Evolutionary conservation across 2,797 vertebrate species (phyloP).

Genomic region (Myotis daubentonii): DNA sequence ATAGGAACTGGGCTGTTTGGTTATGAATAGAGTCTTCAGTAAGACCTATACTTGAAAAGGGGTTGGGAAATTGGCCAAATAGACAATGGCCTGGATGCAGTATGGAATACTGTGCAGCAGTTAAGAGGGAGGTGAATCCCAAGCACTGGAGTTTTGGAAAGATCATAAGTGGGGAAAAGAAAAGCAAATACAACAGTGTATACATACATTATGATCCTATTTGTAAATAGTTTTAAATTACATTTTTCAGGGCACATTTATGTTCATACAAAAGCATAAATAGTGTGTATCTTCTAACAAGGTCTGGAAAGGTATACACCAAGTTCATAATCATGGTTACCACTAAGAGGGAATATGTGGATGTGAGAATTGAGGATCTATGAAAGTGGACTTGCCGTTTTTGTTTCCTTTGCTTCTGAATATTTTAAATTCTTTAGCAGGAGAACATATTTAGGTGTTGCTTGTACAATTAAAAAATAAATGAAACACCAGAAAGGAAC

Average conservation of each 20-base stretch:
- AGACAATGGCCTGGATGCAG: neutral
- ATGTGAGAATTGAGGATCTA: neutral
- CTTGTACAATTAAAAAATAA: slow-evolving; percentile 19
- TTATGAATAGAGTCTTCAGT: neutral
- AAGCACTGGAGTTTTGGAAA: neutral
- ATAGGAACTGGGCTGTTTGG: neutral
- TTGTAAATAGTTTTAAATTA: neutral
- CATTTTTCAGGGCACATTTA: neutral
- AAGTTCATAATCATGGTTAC: neutral
- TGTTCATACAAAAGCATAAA: neutral
- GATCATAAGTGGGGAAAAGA: neutral
- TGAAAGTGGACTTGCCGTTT: neutral
- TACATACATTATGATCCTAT: neutral
- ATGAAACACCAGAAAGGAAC: neutral
- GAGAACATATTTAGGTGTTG: slow-evolving; percentile 12
- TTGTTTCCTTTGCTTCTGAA: slow-evolving; percentile 26
- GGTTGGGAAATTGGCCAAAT: neutral
- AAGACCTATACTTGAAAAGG: neutral
- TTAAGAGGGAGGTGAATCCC: neutral
- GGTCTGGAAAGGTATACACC: slow-evolving; percentile 1
- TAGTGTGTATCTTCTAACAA: neutral
- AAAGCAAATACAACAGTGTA: neutral
- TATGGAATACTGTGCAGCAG: neutral
- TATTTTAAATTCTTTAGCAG: neutral
- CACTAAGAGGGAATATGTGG: neutral